Evolutionary conservation across 2,797 vertebrate species (phyloP).

Genomic region (Odontamblyopus lacepedii): DNA sequence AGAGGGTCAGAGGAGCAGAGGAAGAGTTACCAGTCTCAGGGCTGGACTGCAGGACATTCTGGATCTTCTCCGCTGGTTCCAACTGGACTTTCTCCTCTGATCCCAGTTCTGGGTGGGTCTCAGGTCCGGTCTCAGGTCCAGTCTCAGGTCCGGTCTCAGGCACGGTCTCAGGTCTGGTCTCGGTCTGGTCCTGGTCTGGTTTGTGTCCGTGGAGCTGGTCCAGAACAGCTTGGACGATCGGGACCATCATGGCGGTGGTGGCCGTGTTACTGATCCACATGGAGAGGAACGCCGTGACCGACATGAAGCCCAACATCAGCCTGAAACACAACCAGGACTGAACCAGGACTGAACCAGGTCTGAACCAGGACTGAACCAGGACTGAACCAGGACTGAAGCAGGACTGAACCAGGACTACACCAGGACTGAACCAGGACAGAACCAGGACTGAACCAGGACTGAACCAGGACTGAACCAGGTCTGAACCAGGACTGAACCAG

Average conservation of each 20-base stretch:
- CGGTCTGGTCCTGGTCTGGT: neutral
- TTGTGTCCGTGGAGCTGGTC: conserved; percentile 77
- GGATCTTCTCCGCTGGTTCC: conserved; percentile 22
- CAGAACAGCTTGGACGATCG: conserved; percentile 91
- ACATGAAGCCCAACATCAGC: conserved; percentile 98
- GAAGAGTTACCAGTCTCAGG: conserved; percentile 28
- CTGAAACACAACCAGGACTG: conserved; percentile 60
- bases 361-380: neutral
- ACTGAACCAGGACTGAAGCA: too few relatives aligned
- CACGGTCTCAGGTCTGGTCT: conserved; percentile 9
- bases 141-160: too few relatives aligned
- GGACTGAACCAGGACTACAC: too few relatives aligned
- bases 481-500: too few relatives aligned
- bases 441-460: too few relatives aligned
- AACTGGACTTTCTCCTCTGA: neutral
- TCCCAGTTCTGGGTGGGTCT: neutral
- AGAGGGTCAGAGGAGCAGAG: too few relatives aligned
- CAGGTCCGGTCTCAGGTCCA: neutral
- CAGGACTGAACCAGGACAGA: too few relatives aligned
- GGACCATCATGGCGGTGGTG: conserved; percentile 99
- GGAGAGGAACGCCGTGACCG: conserved; percentile 92
- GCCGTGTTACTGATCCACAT: conserved; percentile 99
- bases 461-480: neutral
- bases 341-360: neutral
- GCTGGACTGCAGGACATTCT: neutral